Evolutionary conservation across 1,140 invertebrate species (phyloP).

Genomic region (Eurosta solidaginis): DNA sequence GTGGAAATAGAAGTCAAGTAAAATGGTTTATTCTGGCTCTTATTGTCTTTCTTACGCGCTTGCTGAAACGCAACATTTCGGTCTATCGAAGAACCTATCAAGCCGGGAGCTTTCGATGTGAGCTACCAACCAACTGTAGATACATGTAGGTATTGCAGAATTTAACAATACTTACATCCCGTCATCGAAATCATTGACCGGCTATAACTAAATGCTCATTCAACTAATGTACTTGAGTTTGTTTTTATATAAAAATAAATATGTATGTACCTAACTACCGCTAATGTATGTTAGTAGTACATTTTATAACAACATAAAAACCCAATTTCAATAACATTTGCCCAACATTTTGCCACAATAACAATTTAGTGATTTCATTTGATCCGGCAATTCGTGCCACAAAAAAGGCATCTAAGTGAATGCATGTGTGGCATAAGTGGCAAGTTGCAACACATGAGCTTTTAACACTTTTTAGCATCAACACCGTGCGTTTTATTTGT

Average conservation of each 20-base stretch:
- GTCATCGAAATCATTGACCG: too few relatives aligned
- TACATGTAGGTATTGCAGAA: too few relatives aligned
- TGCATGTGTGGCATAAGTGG: slow-evolving; percentile 11
- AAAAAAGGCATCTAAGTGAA: background rate
- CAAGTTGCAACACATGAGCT: slow-evolving; percentile 23
- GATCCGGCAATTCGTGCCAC: slow-evolving; percentile 18
- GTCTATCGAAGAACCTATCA: too few relatives aligned
- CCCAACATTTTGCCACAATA: slow-evolving; percentile 26
- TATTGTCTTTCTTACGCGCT: too few relatives aligned
- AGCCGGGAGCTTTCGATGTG: too few relatives aligned
- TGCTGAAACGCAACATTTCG: too few relatives aligned
- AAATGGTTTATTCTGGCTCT: too few relatives aligned
- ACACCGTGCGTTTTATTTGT: background rate
- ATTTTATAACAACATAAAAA: slow-evolving; percentile 27
- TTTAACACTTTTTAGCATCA: background rate
- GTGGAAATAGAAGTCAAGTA: too few relatives aligned
- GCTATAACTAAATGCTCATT: too few relatives aligned
- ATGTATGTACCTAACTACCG: background rate
- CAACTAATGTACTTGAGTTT: background rate
- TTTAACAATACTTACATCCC: too few relatives aligned
- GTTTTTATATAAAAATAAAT: background rate
- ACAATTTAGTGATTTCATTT: slow-evolving; percentile 22
- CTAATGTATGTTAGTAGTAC: slow-evolving; percentile 2
- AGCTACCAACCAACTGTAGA: too few relatives aligned
- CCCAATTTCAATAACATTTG: slow-evolving; percentile 27